These are phyloP conservation scores for Condylostylus longicornis DNA, from an alignment of 1,140 invertebrate genomes.

Conservation along the genomic window DNA sequence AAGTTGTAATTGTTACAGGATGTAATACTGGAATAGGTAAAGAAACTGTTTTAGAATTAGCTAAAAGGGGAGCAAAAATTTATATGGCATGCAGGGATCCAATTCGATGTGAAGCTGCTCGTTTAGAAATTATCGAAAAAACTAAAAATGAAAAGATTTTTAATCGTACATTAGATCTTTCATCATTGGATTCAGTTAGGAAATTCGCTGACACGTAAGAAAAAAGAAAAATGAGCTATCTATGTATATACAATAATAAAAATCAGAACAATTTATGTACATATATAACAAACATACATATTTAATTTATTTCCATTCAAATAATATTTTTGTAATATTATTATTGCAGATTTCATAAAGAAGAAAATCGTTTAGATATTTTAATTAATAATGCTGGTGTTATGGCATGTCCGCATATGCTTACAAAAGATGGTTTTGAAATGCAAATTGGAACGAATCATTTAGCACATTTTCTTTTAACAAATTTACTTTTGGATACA, in stretches of 20 bases:
- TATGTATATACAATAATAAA: too few relatives aligned
- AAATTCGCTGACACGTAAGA: conserved; percentile 41
- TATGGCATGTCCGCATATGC: conserved; percentile 49
- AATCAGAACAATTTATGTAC: too few relatives aligned
- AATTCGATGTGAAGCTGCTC: conserved; percentile 47
- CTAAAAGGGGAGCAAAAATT: conserved; percentile 56
- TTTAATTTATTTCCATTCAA: not conserved
- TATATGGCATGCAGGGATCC: conserved; percentile 79
- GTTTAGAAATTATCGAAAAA: conserved; percentile 33
- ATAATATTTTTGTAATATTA: conserved; percentile 16
- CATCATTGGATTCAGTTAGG: conserved; percentile 59
- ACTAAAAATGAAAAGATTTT: conserved; percentile 35
- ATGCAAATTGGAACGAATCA: conserved; percentile 63
- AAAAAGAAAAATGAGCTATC: too few relatives aligned
- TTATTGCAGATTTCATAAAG: conserved; percentile 33
- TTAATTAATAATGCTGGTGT: conserved; percentile 86
- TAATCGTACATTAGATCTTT: conserved; percentile 58
- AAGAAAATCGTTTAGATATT: conserved; percentile 54
- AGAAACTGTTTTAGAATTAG: conserved; percentile 64
- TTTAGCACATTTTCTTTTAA: conserved; percentile 73
- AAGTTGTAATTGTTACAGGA: conserved; percentile 40
- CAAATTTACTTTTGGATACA: conserved; percentile 51
- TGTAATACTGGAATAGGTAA: conserved; percentile 84
- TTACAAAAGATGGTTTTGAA: conserved; percentile 66
- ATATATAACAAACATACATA: too few relatives aligned